Percentiles rank a stretch among this genome's conserved stretches.
These are phyloP conservation scores for Tipula unca DNA, from an alignment of 2,888 invertebrate species.

Conservation along the genomic window DNA sequence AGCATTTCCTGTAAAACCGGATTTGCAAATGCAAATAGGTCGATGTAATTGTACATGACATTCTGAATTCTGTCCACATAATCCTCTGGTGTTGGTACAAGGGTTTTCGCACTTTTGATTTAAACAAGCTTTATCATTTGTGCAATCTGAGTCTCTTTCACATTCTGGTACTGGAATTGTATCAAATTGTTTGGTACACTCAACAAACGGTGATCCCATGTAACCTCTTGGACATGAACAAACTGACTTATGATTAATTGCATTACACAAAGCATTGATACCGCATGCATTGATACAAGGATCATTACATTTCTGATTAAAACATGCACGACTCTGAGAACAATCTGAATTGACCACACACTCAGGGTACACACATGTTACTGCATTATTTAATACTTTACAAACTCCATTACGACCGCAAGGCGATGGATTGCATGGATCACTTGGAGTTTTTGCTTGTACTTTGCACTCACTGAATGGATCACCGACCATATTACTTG, in stretches of 20 bases:
- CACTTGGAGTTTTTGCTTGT: constrained; percentile 41
- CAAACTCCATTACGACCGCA: constrained; percentile 78
- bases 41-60: constrained; percentile 72
- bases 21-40: constrained; percentile 71
- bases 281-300: constrained; percentile 79
- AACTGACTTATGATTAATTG: constrained; percentile 69
- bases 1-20: constrained; percentile 77
- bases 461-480: constrained; percentile 63
- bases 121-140: constrained; percentile 74
- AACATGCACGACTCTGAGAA: constrained; percentile 69
- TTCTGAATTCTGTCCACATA: constrained; percentile 70
- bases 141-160: constrained; percentile 64
- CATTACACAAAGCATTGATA: constrained; percentile 69
- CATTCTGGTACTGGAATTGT: constrained; percentile 60
- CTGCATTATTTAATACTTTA: constrained; percentile 56
- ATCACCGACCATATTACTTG: constrained; percentile 63
- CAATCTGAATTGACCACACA: constrained; percentile 86
- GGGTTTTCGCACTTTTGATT: constrained; percentile 66
- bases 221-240: constrained; percentile 76
- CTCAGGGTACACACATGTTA: constrained; percentile 75
- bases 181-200: constrained; percentile 46
- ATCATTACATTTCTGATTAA: constrained; percentile 73
- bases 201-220: constrained; percentile 66
- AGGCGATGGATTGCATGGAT: constrained; percentile 79
- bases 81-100: constrained; percentile 52